Percentiles rank a stretch among this genome's conserved stretches.
Conservation (phyloP, 2,888 invertebrate genomes). For the Andrena minutula region DNA sequence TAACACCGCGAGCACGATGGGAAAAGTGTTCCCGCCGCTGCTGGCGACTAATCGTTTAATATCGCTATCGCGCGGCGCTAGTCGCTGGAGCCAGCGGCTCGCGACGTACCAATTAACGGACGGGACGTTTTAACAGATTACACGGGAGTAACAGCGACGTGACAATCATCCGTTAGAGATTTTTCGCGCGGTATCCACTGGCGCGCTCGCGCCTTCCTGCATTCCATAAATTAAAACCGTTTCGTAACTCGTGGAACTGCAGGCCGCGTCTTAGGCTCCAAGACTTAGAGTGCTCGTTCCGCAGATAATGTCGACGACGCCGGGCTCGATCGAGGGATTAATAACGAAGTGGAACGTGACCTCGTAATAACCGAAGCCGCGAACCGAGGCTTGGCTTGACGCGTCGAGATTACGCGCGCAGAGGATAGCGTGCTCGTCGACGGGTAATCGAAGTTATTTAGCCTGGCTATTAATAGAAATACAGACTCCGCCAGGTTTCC, state of each 20-base stretch:
- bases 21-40: constrained; percentile 48
- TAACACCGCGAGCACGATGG: constrained; percentile 34
- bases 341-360: constrained; percentile 60
- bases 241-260: constrained; percentile 36
- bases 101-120: constrained; percentile 62
- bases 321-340: constrained; percentile 42
- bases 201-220: constrained; percentile 14
- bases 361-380: constrained; percentile 45
- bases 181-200: constrained; percentile 44
- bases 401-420: constrained; percentile 27
- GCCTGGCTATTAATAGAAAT: constrained; percentile 41
- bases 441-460: constrained; percentile 13
- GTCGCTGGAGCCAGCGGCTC: constrained; percentile 37
- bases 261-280: not conserved
- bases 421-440: constrained; percentile 20
- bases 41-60: constrained; percentile 58
- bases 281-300: not conserved
- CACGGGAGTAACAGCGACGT: constrained; percentile 28
- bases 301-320: constrained; percentile 38
- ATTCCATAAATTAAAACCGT: constrained; percentile 53
- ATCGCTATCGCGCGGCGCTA: constrained; percentile 42
- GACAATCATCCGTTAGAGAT: constrained; percentile 49
- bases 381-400: constrained; percentile 28
- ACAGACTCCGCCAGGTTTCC: constrained; percentile 1
- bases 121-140: constrained; percentile 54